A percentile compares a stretch with the other conserved stretches of the same genome.
phyloP scores from a whole-genome alignment of 1,140 invertebrate species.

The Orchesella cincta region DNA sequence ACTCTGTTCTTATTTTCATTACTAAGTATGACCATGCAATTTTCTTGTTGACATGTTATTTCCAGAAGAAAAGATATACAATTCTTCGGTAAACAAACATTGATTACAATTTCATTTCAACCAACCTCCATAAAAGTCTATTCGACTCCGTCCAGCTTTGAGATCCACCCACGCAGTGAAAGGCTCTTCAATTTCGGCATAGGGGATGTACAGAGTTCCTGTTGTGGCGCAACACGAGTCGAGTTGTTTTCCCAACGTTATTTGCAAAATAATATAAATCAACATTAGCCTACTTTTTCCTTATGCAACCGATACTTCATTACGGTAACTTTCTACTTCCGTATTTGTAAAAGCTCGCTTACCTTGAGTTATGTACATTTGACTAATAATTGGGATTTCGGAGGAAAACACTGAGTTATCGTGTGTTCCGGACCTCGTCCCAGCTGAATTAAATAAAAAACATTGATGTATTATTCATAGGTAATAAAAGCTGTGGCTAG shows the following conservation, averaged over 20 bases:
- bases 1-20: too few species aligned
- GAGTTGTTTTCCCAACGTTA: too few species aligned
- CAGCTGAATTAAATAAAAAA: not conserved
- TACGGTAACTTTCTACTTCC: too few species aligned
- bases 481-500: not conserved
- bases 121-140: constrained; percentile 90
- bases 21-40: too few species aligned
- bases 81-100: too few species aligned
- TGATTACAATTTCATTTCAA: too few species aligned
- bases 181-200: constrained; percentile 86
- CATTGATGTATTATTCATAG: not conserved
- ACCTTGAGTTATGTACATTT: constrained; percentile 42
- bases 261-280: not conserved
- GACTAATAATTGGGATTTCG: constrained; percentile 47
- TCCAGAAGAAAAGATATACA: too few species aligned
- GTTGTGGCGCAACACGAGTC: too few species aligned
- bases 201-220: constrained; percentile 80
- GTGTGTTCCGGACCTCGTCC: constrained; percentile 32
- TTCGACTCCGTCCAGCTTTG: constrained; percentile 72
- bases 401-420: constrained; percentile 45
- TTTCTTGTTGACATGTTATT: too few species aligned
- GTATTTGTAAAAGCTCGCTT: not conserved
- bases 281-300: too few species aligned
- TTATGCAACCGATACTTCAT: too few species aligned
- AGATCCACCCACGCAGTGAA: constrained; percentile 86